Percentiles rank a stretch among this genome's conserved stretches.
These are phyloP conservation scores for Pseudachorutes palmiensis DNA, from an alignment of 1,140 invertebrate genomes.

Conservation along the genomic window DNA sequence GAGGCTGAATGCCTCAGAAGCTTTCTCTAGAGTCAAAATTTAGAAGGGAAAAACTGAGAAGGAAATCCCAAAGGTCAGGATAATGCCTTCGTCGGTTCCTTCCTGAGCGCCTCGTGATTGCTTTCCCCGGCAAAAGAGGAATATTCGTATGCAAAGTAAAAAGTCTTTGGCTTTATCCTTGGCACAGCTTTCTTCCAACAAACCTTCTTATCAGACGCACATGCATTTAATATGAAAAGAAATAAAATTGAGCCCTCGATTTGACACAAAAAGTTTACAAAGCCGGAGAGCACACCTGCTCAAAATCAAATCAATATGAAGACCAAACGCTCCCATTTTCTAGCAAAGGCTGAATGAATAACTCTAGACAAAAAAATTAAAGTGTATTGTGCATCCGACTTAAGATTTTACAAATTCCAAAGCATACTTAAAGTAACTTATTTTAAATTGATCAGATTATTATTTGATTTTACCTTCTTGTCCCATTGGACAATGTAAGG, in stretches of 20 bases:
- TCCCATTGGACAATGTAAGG: conserved; percentile 96
- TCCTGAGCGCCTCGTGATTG: not conserved
- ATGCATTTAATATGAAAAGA: not conserved
- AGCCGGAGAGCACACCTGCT: not conserved
- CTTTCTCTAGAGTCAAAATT: not conserved
- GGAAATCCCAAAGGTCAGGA: not conserved
- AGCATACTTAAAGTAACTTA: too few species aligned
- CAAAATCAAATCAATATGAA: too few species aligned
- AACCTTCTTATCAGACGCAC: too few species aligned
- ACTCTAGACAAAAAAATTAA: too few species aligned
- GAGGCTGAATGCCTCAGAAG: not conserved
- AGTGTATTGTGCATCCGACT: too few species aligned
- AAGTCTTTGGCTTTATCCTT: not conserved
- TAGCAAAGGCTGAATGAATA: too few species aligned
- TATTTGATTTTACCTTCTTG: conserved; percentile 97
- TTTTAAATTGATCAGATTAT: too few species aligned
- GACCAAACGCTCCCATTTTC: too few species aligned
- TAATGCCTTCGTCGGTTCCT: not conserved
- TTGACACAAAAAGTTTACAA: not conserved
- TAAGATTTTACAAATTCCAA: too few species aligned
- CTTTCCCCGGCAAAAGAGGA: not conserved
- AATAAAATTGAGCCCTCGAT: not conserved
- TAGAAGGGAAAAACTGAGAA: not conserved
- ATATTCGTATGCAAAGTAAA: not conserved
- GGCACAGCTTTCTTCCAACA: not conserved